These are phyloP conservation scores for Hirtodrosophila duncani DNA, from an alignment of 2,888 invertebrate genomes.

Conservation along the genomic window DNA sequence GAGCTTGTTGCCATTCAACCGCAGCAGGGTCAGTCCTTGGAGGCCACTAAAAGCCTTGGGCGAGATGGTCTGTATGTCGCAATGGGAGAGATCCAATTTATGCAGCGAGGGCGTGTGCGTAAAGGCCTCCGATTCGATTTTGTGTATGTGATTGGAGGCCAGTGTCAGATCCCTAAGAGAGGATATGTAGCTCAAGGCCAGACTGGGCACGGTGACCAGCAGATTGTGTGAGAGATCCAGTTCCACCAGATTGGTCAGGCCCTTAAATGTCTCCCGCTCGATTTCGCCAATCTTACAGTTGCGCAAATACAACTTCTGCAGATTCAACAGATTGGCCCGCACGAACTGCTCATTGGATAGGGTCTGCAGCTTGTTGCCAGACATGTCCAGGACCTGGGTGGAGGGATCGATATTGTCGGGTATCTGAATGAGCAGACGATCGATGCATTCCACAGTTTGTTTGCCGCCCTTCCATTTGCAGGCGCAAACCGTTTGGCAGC, in stretches of 20 bases:
- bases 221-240: conserved; percentile 92
- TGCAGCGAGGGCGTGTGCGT: conserved; percentile 86
- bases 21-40: conserved; percentile 86
- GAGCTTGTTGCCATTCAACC: conserved; percentile 89
- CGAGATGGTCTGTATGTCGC: conserved; percentile 88
- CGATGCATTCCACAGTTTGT: conserved; percentile 93
- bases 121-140: conserved; percentile 87
- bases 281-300: conserved; percentile 92
- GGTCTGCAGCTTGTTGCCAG: conserved; percentile 91
- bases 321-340: conserved; percentile 88
- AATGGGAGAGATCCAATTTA: conserved; percentile 90
- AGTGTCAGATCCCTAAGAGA: conserved; percentile 89
- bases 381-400: conserved; percentile 94
- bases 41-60: conserved; percentile 88
- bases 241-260: conserved; percentile 92
- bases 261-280: conserved; percentile 89
- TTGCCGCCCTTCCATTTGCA: conserved; percentile 98
- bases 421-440: conserved; percentile 88
- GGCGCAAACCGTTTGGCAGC: conserved; percentile 85
- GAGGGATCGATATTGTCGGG: conserved; percentile 92
- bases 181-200: conserved; percentile 88
- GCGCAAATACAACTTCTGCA: conserved; percentile 91
- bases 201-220: conserved; percentile 88
- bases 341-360: conserved; percentile 90
- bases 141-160: conserved; percentile 89